Percentiles rank a stretch among this genome's conserved stretches.
These are phyloP conservation scores for Samia ricini DNA, from an alignment of 1,140 invertebrate species.

Conservation along the genomic window DNA sequence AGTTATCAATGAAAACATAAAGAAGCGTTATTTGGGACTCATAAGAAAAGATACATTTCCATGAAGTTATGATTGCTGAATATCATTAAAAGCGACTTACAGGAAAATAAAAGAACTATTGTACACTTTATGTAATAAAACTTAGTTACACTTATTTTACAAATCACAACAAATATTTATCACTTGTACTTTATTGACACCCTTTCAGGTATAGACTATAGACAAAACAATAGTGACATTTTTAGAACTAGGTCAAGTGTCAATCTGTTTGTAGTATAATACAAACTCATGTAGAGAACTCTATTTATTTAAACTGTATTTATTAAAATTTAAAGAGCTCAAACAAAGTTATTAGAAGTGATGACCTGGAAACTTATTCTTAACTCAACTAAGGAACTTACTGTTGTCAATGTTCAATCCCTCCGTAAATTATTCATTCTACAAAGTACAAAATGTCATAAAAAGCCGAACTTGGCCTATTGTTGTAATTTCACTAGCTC, in stretches of 20 bases:
- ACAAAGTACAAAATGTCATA: no score
- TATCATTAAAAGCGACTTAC: background rate
- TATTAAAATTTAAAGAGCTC: no score
- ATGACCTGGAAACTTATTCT: no score
- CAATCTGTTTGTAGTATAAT: no score
- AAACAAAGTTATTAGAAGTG: no score
- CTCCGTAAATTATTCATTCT: no score
- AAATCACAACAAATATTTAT: conserved; percentile 35
- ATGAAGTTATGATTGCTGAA: background rate
- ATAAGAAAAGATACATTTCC: background rate
- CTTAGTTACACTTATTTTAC: conserved; percentile 30
- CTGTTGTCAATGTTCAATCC: no score
- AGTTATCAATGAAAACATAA: background rate
- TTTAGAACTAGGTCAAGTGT: conserved; percentile 19
- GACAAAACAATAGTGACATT: background rate
- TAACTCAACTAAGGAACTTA: no score
- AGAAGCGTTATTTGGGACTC: background rate
- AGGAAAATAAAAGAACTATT: background rate
- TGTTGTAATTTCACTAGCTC: no score
- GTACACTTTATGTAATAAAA: conserved; percentile 7
- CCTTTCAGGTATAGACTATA: conserved; percentile 32
- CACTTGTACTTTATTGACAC: conserved; percentile 48
- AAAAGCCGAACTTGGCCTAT: no score
- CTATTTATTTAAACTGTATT: no score
- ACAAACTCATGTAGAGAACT: background rate